phyloP scores from a whole-genome alignment of 2,113 vertebrate genomes.

The Tychaedon coryphoeus region DNA sequence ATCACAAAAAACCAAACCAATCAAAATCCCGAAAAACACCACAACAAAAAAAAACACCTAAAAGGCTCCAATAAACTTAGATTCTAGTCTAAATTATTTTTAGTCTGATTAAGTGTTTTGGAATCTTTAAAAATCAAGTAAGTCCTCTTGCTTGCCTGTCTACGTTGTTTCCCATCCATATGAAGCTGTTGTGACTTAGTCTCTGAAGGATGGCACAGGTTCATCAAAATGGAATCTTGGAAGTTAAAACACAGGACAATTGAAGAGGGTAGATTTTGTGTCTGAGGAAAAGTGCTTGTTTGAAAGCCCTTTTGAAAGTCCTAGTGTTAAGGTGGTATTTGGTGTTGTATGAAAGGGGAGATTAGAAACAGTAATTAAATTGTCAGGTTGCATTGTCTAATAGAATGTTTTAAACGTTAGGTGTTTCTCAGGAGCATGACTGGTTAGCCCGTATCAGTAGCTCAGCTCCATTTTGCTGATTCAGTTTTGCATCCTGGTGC shows the following conservation, averaged over 20 bases:
- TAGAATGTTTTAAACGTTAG: background rate
- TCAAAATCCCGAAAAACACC: background rate
- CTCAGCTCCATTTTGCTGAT: background rate
- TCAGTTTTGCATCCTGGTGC: background rate
- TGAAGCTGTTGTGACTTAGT: background rate
- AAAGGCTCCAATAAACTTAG: background rate
- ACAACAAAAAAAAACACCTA: background rate
- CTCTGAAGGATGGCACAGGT: background rate
- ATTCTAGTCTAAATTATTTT: background rate
- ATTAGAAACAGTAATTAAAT: background rate
- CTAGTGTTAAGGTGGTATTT: background rate
- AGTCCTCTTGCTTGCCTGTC: background rate
- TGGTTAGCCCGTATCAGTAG: background rate
- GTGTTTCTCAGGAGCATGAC: background rate
- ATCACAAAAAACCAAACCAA: background rate
- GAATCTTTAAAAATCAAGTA: background rate
- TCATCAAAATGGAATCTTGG: background rate
- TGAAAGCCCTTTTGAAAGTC: background rate
- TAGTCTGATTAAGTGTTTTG: background rate
- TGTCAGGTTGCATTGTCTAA: background rate
- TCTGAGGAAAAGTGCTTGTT: background rate
- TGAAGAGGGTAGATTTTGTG: background rate
- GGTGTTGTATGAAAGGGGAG: background rate
- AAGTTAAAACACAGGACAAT: background rate
- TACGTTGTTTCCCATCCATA: background rate